Conservation (phyloP, 2,797 vertebrate genomes). For the Erpetoichthys calabaricus region DNA sequence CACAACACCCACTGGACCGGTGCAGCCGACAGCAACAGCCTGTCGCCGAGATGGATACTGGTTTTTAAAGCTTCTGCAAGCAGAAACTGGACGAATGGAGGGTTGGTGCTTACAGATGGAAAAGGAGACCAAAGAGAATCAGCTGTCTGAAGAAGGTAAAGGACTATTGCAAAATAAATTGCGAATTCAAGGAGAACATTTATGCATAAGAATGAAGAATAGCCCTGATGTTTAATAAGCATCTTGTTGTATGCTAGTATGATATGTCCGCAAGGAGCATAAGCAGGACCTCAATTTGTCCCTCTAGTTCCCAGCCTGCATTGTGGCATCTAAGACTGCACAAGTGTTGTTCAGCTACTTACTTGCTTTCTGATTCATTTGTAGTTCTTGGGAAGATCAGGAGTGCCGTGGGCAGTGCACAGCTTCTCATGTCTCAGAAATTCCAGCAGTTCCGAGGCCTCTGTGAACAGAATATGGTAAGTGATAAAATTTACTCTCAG, state of each 20-base stretch:
- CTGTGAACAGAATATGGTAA: conserved; percentile 96
- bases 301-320: no score
- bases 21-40: conserved; percentile 34
- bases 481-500: conserved; percentile 24
- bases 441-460: conserved; percentile 96
- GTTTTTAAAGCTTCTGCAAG: conserved; percentile 95
- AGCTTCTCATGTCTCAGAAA: conserved; percentile 94
- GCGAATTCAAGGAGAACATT: no score
- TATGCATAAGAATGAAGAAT: no score
- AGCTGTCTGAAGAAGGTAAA: conserved; percentile 86
- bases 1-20: conserved; percentile 47
- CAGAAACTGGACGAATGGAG: conserved; percentile 86
- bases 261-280: no score
- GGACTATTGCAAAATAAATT: background rate
- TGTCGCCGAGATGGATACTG: conserved; percentile 88
- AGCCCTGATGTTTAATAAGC: no score
- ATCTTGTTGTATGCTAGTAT: no score
- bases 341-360: background rate
- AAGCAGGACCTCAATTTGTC: no score
- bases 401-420: conserved; percentile 89
- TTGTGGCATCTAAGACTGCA: no score
- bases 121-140: conserved; percentile 94
- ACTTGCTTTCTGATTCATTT: background rate
- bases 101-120: conserved; percentile 98
- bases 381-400: conserved; percentile 90